Evolutionary conservation across 2,113 vertebrate genomes (phyloP), one percentile per base, ranked within the genome.

Genomic region (Dasyornis broadbenti): DNA sequence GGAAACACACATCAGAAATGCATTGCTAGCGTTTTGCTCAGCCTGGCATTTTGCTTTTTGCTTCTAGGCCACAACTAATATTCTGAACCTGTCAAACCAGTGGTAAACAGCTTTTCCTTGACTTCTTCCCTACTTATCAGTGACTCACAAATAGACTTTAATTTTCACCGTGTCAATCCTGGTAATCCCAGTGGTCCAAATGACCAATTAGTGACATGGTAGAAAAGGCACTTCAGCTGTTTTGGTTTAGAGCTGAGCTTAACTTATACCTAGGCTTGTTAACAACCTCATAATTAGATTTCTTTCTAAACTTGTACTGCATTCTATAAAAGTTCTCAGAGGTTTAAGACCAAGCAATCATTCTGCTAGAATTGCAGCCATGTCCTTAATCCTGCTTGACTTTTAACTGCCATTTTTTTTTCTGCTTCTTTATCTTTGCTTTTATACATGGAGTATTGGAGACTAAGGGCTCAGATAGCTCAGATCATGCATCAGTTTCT

Each of bases 201-300:
- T 68, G 92, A 94, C 91, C 95, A 97, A 94, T 97, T 97, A 98
- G 89, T 94, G 82, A 80, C 86, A 86, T 5, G 23, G 60, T 37
- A 91, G 40, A 84, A 92, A 85, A 96, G 63, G 53, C 44, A 94
- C 75, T 94, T 94, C 4, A 15, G 26, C 85, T 94, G 64, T 91
- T 93, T 86, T 71, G 24, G 59, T 94, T 96, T 77, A 95, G 82
- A 93, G 28, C 26, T 71, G 47, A 93, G 68, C 6, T 95, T 82
- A 88, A 47, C 21, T 97, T 96, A 86, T 90, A 82, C 68, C 94
- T 94, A 95, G 18, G 57, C 47, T 30, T 94, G 80, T 95, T 97
- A 97, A 97, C 60, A 95, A 76, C 45, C 79, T 92, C 69, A 82
- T 97, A 97, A 97, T 96, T 96, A 93, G 80, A 96, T 96, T 96